phyloP scores from a whole-genome alignment of 2,888 invertebrate species.

The Drosophila mimica region DNA sequence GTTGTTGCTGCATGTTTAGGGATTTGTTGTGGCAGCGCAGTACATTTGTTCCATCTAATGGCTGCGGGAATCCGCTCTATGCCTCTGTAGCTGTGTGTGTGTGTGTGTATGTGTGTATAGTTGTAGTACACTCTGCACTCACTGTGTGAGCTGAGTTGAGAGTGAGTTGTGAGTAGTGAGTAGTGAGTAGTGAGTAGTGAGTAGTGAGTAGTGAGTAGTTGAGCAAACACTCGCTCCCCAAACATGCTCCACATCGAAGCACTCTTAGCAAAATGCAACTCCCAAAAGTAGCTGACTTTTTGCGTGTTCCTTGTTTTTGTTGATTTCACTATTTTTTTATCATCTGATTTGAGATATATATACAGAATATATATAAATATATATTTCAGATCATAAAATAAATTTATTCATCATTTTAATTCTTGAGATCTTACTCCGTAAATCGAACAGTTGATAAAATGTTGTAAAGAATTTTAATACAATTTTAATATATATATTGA shows the following conservation, averaged over 20 bases:
- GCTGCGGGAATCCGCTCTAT: constrained; percentile 46
- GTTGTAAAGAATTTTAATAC: neutral
- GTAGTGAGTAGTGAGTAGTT: neutral
- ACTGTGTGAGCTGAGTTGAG: no score
- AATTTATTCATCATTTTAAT: no score
- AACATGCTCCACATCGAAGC: neutral
- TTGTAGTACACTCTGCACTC: no score
- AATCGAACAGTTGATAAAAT: neutral
- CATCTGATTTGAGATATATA: neutral
- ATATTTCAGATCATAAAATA: no score
- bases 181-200: neutral
- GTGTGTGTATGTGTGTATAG: constrained; percentile 4
- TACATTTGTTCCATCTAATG: constrained; percentile 73
- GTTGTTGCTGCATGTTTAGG: constrained; percentile 76
- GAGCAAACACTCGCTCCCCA: neutral
- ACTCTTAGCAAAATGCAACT: neutral
- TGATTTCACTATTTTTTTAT: neutral
- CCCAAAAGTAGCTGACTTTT: neutral
- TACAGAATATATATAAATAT: no score
- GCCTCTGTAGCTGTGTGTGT: constrained; percentile 3
- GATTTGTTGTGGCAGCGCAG: constrained; percentile 77
- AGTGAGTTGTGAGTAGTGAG: neutral
- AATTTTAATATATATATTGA: neutral
- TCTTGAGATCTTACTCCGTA: neutral
- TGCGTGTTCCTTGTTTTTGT: neutral